Evolutionary conservation across 2,888 invertebrate genomes (phyloP).

Genomic region (Leptopilina drosophilae): DNA sequence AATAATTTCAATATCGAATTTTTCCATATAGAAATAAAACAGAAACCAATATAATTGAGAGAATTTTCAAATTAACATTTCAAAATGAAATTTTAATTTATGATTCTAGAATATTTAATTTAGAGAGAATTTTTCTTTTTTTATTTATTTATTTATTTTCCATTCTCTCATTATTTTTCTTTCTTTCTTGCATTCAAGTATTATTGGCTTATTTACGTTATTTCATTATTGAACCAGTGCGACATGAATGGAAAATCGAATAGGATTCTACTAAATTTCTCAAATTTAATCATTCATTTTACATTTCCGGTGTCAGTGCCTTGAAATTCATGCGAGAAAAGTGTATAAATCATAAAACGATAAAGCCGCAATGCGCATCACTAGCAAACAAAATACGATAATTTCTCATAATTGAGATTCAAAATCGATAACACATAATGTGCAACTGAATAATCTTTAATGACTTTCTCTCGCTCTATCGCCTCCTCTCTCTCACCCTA

Average conservation of each 20-base stretch:
- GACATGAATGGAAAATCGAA: neutral
- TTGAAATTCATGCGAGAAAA: conserved; percentile 21
- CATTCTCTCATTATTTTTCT: no score
- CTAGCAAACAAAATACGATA: conserved; percentile 24
- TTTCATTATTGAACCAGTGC: neutral
- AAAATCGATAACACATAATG: conserved; percentile 16
- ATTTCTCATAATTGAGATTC: conserved; percentile 34
- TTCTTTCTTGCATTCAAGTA: neutral
- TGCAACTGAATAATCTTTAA: conserved; percentile 29
- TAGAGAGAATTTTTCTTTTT: no score
- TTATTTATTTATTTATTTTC: no score
- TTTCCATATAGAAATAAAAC: no score
- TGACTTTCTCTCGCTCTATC: neutral
- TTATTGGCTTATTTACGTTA: neutral
- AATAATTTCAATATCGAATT: no score
- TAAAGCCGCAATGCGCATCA: conserved; percentile 33
- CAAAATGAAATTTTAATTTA: no score
- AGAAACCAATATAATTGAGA: no score
- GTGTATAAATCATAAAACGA: conserved; percentile 28
- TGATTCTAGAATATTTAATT: no score
- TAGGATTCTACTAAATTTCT: conserved; percentile 10
- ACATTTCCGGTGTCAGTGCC: neutral
- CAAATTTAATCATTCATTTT: conserved; percentile 21
- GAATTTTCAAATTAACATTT: no score
- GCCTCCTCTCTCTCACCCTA: no score